Percentiles rank a stretch among this genome's conserved stretches.
phyloP scores from a whole-genome alignment of 2,113 vertebrate species.

The Hiodon alosoides region DNA sequence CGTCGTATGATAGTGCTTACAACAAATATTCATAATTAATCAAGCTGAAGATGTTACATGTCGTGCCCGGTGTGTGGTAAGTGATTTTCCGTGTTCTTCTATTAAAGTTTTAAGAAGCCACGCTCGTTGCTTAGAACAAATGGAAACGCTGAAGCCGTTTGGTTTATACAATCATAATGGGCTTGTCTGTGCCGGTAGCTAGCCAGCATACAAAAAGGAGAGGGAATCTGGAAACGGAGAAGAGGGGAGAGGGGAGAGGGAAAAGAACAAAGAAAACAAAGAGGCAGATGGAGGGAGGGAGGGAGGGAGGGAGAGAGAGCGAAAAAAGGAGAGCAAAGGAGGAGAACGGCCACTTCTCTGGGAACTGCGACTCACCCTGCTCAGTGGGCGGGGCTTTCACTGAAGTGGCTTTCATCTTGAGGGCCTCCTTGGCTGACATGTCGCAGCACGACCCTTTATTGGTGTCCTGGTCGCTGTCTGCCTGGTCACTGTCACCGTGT shows the following conservation, averaged over 20 bases:
- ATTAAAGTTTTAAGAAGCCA: constrained; percentile 68
- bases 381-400: constrained; percentile 88
- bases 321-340: constrained; percentile 38
- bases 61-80: constrained; percentile 54
- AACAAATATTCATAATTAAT: constrained; percentile 77
- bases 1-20: constrained; percentile 62
- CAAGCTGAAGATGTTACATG: constrained; percentile 53
- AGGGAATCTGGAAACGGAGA: constrained; percentile 10
- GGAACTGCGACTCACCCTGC: constrained; percentile 84
- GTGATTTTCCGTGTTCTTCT: constrained; percentile 73
- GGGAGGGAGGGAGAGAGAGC: constrained; percentile 18
- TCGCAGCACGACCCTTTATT: constrained; percentile 99
- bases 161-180: constrained; percentile 73
- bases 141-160: constrained; percentile 66
- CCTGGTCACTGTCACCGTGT: constrained; percentile 98
- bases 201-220: constrained; percentile 43
- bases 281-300: background rate
- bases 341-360: constrained; percentile 34
- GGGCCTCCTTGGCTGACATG: constrained; percentile 98
- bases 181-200: constrained; percentile 62
- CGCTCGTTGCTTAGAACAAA: constrained; percentile 59
- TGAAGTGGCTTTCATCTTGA: constrained; percentile 94
- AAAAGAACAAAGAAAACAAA: background rate
- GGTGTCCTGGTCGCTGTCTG: constrained; percentile 99
- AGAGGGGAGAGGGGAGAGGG: constrained; percentile 9